These are phyloP conservation scores for Diachrysia chrysitis DNA, from an alignment of 2,888 invertebrate species.

Conservation along the genomic window DNA sequence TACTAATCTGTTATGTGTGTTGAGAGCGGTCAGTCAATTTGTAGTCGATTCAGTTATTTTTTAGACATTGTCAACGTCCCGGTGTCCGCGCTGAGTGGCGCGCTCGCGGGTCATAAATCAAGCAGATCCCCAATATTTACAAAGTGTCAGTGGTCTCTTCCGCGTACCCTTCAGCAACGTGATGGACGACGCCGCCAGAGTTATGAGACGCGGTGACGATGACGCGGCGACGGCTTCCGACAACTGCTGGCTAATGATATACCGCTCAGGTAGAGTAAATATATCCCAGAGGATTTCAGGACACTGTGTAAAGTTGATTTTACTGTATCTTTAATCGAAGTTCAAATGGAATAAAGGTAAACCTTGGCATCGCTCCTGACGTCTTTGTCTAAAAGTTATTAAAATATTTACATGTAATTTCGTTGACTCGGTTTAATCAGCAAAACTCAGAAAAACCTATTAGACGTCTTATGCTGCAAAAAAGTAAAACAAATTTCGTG, in stretches of 20 bases:
- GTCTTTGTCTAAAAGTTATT: too few species aligned
- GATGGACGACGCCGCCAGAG: conserved; percentile 25
- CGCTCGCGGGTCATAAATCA: conserved; percentile 26
- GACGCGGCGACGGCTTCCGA: conserved; percentile 15
- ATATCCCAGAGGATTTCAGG: neutral
- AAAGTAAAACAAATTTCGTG: too few species aligned
- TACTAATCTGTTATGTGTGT: too few species aligned
- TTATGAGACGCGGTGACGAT: conserved; percentile 14
- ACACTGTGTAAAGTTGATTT: neutral
- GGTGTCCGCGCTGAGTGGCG: neutral
- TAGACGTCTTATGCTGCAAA: too few species aligned
- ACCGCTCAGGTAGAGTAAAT: neutral
- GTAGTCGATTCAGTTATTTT: neutral
- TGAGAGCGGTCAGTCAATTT: neutral
- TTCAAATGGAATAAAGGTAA: neutral
- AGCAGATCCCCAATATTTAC: conserved; percentile 35
- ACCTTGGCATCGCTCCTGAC: neutral
- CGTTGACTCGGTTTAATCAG: neutral
- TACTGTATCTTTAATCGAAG: neutral
- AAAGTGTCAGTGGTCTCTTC: conserved; percentile 25
- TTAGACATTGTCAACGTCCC: neutral
- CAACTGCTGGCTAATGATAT: conserved; percentile 9
- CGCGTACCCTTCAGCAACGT: conserved; percentile 28
- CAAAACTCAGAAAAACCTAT: neutral
- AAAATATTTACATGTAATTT: too few species aligned